Conservation (phyloP, 2,113 vertebrate genomes). For the Nerophis lumbriciformis region DNA sequence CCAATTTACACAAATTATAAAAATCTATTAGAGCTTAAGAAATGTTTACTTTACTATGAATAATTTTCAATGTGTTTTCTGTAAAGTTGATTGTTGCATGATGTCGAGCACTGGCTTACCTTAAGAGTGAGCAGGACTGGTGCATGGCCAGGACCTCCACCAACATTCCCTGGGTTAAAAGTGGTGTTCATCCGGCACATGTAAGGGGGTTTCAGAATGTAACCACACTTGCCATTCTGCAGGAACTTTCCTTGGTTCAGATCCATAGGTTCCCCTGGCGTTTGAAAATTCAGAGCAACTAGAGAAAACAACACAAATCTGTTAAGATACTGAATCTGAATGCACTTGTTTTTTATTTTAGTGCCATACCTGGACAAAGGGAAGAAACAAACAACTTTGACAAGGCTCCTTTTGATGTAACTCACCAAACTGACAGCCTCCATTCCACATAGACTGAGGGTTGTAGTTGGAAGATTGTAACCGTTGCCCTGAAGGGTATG, state of each 20-base stretch:
- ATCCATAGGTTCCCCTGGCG: conserved; percentile 88
- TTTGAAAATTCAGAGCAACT: conserved; percentile 98
- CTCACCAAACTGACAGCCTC: conserved; percentile 89
- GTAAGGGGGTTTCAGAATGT: conserved; percentile 82
- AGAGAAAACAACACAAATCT: conserved; percentile 3
- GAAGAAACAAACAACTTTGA: not conserved
- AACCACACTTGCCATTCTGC: conserved; percentile 82
- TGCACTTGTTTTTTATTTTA: not conserved
- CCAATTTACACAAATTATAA: too few relatives aligned
- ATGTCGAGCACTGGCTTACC: conserved; percentile 47
- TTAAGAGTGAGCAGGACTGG: conserved; percentile 72
- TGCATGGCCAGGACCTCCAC: conserved; percentile 67
- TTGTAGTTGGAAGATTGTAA: conserved; percentile 92
- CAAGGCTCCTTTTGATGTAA: too few relatives aligned
- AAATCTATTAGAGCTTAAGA: too few relatives aligned
- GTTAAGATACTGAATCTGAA: not conserved
- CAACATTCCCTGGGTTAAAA: conserved; percentile 78
- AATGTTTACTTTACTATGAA: too few relatives aligned
- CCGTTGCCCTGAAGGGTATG: conserved; percentile 87
- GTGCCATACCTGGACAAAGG: too few relatives aligned
- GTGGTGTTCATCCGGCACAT: conserved; percentile 61
- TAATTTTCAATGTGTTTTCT: too few relatives aligned
- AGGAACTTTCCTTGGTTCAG: conserved; percentile 86
- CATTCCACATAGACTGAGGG: conserved; percentile 97
- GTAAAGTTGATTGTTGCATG: not conserved